Percentiles rank a stretch among this genome's conserved stretches.
Conservation (phyloP, 2,113 vertebrate genomes). For the Crotalus helleri region DNA sequence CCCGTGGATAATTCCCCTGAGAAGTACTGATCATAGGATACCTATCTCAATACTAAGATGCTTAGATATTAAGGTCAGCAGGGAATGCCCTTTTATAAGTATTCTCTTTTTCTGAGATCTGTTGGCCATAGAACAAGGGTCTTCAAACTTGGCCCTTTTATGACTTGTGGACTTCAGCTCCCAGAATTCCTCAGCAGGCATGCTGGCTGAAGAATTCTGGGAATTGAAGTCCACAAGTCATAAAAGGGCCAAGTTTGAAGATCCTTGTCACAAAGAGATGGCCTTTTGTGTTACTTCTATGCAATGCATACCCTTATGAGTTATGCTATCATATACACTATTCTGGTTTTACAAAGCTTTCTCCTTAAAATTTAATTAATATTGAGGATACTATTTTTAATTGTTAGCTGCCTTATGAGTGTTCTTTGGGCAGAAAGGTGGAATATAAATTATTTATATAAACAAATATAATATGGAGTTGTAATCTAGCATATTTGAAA, state of each 20-base stretch:
- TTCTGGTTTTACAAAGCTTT: neutral
- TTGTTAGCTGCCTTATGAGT: neutral
- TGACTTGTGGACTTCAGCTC: too few relatives aligned
- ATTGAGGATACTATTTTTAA: neutral
- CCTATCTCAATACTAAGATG: neutral
- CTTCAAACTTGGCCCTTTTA: too few relatives aligned
- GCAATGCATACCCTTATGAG: neutral
- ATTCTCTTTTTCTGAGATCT: neutral
- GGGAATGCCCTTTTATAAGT: neutral
- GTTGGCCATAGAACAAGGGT: neutral
- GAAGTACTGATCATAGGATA: neutral
- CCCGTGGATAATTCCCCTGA: neutral
- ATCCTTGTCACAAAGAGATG: neutral
- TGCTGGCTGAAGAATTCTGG: too few relatives aligned
- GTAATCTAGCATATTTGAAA: neutral
- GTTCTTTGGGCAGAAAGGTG: neutral
- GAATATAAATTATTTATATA: neutral
- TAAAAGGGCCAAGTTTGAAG: too few relatives aligned
- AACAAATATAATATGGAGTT: neutral
- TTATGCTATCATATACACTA: neutral
- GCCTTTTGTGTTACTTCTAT: neutral
- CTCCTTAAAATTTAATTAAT: neutral
- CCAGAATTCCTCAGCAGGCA: too few relatives aligned
- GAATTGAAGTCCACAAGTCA: too few relatives aligned
- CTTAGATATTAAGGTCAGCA: neutral